Evolutionary conservation across 2,113 vertebrate genomes (phyloP), one percentile per base, ranked within the genome.

Genomic region (Numida meleagris): DNA sequence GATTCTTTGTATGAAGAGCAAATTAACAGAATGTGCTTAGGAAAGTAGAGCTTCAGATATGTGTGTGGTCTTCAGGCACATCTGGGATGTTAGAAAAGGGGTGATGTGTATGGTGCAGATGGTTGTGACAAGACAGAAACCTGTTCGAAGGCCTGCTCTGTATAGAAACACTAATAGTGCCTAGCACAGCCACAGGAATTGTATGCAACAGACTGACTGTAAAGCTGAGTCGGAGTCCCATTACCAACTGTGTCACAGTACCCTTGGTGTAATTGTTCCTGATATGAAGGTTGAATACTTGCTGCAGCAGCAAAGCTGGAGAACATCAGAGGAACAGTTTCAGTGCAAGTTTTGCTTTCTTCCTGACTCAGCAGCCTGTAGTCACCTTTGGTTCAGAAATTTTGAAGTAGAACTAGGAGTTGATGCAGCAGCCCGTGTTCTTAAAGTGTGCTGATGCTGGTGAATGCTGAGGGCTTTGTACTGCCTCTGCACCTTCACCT

Each of bases 391-490:
- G 17, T 81, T 86, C 24, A 50, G 31, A 71, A 93, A 67, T 71
- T 12, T 59, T 48, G n/a, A 75, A 87, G 38, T 19, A 67, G 51
- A 84, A 43, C 62, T 9, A 45, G n/a, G 29, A 74, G n/a, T 61
- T 74, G n/a, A 1, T 2, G 4, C 24, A 75, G 62, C 25, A 55
- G 18, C 14, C 2, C 0, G 3, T 42, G 8, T 46, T 91, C 24
- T 66, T 61, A n/a, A 66, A 71, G 12, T 0, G 0, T 58, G 42
- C n/a, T 8, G 5, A 4, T 4, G 11, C n/a, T 42, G 43, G 9
- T 72, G 73, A 80, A 6, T 9, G 9, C 14, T 3, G 2, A 50
- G 29, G 10, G 8, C 57, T 81, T 84, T 31, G 91, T 27, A 4
- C 17, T 31, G 45, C 6, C 21, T 88, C 87, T 85, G 8, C 4